Percentiles rank a stretch among this genome's conserved stretches.
These are phyloP conservation scores for Marasmarcha lunaedactyla DNA, from an alignment of 2,888 invertebrate genomes.

Conservation along the genomic window DNA sequence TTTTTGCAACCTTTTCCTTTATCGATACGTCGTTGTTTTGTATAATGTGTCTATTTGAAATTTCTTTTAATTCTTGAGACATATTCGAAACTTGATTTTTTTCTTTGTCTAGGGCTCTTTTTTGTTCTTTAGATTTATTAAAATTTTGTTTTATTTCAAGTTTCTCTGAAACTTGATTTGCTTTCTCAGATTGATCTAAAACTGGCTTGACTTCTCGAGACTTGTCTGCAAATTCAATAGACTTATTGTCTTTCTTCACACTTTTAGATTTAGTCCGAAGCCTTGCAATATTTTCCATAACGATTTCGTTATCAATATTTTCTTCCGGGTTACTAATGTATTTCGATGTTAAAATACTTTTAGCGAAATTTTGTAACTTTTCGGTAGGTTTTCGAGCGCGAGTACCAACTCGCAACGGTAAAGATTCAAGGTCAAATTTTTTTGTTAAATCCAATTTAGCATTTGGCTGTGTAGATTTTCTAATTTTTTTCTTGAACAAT, in stretches of 20 bases:
- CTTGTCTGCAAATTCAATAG: too few relatives aligned
- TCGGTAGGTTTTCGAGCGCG: constrained; percentile 43
- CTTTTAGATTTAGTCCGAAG: constrained; percentile 25
- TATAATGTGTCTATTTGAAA: too few relatives aligned
- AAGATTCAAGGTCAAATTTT: constrained; percentile 29
- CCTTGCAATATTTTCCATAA: constrained; percentile 38
- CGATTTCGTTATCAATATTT: constrained; percentile 36
- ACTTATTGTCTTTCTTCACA: neutral
- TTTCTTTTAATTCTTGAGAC: too few relatives aligned
- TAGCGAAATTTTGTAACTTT: constrained; percentile 24
- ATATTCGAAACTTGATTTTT: too few relatives aligned
- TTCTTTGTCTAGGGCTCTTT: too few relatives aligned
- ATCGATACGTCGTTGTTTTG: too few relatives aligned
- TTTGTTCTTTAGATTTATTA: too few relatives aligned
- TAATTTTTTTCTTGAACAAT: constrained; percentile 26
- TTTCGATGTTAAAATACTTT: constrained; percentile 30
- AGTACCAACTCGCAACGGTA: constrained; percentile 43
- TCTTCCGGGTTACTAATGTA: constrained; percentile 35
- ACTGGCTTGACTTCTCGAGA: too few relatives aligned
- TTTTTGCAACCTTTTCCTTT: constrained; percentile 5
- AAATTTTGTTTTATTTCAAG: too few relatives aligned
- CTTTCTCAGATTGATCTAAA: too few relatives aligned
- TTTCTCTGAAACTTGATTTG: too few relatives aligned
- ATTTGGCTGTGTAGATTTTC: constrained; percentile 15
- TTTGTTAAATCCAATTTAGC: constrained; percentile 37